These are phyloP conservation scores for Chrysemys picta DNA, from an alignment of 2,113 vertebrate genomes.

Conservation along the genomic window DNA sequence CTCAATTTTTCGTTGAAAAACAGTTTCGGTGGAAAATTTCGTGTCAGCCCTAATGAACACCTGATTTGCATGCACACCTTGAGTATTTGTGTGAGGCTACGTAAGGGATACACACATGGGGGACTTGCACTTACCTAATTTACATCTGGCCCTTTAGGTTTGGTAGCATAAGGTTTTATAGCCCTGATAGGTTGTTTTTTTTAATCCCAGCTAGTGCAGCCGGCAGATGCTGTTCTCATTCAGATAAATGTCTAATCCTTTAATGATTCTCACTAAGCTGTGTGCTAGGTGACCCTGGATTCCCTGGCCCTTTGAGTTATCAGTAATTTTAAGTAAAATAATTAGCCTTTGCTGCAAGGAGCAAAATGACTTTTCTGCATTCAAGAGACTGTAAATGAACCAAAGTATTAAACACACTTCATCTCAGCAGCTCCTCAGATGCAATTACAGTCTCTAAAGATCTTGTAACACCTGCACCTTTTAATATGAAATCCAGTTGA, in stretches of 20 bases:
- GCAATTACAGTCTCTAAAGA: background rate
- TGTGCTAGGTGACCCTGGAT: background rate
- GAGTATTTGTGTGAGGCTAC: background rate
- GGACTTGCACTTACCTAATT: background rate
- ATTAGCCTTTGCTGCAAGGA: background rate
- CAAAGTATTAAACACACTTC: background rate
- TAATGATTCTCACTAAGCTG: conserved; percentile 1
- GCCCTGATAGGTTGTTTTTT: background rate
- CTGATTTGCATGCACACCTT: fast-evolving
- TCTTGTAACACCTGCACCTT: background rate
- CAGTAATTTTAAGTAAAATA: conserved; percentile 1
- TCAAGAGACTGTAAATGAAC: background rate
- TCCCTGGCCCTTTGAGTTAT: background rate
- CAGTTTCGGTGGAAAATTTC: background rate
- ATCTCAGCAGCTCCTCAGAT: background rate
- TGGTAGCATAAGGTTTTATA: background rate
- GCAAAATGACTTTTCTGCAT: background rate
- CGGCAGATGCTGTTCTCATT: background rate
- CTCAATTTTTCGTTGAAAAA: background rate
- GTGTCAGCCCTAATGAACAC: background rate
- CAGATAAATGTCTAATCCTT: background rate
- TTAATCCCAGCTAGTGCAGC: background rate
- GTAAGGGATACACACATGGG: background rate
- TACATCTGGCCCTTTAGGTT: background rate
- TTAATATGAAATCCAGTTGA: background rate